Evolutionary conservation across 2,797 vertebrate species (phyloP), one percentile per base, ranked within the genome.

Genomic region (Neostethus bicornis): DNA sequence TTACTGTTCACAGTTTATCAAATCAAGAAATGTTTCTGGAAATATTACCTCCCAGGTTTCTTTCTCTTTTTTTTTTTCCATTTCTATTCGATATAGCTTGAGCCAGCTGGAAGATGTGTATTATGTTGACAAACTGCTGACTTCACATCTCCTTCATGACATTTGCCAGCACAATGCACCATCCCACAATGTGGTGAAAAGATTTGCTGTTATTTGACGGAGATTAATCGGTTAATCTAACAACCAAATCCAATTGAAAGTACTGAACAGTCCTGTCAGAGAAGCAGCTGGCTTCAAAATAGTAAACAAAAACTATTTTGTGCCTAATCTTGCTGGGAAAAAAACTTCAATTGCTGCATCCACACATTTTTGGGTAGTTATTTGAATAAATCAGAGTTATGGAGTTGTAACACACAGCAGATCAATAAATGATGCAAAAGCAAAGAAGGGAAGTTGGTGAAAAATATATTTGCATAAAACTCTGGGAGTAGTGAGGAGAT

Each of bases 401-500:
- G n/a, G 4, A 38, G 29, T 38, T 19, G 28, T 17, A 48, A 14
- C 19, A 6, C 39, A 26, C 35, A 29, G 31, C 8, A 49, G 49
- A 47, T 42, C 19, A 42, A n/a, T 43, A 3, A 29, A 39, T 26
- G 23, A 35, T 39, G 34, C 44, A 59, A 59, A 50, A 19, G 38
- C 11, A 26, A 20, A 41, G 8, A 21, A 50, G 21, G 37, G 5
- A 35, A 9, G 13, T 21, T 49, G 16, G 1, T n/a, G 9, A 28
- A 17, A 38, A 24, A 28, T n/a, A 14, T 12, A 14, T 12, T 14
- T 24, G 20, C 24, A 13, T 48, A 17, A 8, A 39, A 41, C 19
- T 21, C 19, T 25, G 4, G 11, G 49, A 34, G 3, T 26, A n/a
- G 38, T n/a, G 17, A 25, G 23, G 6, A 17, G 4, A 26, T 24